phyloP scores from a whole-genome alignment of 2,888 invertebrate genomes.

The Philopedon plagiatum region DNA sequence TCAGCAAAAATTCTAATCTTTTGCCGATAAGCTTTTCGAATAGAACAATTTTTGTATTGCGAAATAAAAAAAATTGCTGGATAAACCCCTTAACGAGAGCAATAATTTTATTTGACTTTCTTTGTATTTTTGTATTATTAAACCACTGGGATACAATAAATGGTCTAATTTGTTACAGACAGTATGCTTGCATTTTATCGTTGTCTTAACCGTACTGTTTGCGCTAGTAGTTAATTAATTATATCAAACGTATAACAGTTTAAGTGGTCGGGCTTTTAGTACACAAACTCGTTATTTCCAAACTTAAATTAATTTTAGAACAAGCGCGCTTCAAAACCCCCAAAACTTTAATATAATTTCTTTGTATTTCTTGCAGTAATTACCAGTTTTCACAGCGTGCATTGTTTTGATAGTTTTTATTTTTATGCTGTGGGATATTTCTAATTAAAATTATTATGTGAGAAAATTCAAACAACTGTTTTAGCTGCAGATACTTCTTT shows the following conservation, averaged over 20 bases:
- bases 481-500: too few relatives aligned
- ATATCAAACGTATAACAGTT: neutral
- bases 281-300: neutral
- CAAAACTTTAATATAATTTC: conserved; percentile 7
- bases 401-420: conserved; percentile 2
- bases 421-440: too few relatives aligned
- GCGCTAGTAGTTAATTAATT: neutral
- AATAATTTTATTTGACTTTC: too few relatives aligned
- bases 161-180: neutral
- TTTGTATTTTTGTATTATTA: too few relatives aligned
- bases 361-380: conserved; percentile 8
- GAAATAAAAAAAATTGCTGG: too few relatives aligned
- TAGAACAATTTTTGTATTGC: too few relatives aligned
- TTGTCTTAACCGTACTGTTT: neutral
- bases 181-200: neutral
- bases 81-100: too few relatives aligned
- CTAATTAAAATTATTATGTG: too few relatives aligned
- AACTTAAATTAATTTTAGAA: conserved; percentile 1
- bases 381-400: neutral
- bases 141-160: too few relatives aligned
- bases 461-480: too few relatives aligned
- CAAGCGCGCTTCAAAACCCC: neutral
- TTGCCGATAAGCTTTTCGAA: too few relatives aligned
- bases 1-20: too few relatives aligned
- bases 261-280: neutral